Conservation (phyloP, 2,113 vertebrate species). For the Paramormyrops kingsleyae region DNA sequence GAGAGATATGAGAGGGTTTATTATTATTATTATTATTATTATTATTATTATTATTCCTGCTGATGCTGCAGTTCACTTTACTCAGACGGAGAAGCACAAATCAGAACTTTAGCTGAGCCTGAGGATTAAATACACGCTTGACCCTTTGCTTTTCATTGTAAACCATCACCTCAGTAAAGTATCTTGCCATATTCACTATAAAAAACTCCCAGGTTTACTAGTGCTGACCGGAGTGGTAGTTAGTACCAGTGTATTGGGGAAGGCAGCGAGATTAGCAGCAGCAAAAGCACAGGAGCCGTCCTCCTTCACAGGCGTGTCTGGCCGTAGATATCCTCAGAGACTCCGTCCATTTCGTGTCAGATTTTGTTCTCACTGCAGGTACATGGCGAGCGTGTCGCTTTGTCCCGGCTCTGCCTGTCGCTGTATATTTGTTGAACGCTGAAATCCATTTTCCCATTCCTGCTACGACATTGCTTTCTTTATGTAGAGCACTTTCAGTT, state of each 20-base stretch:
- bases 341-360: not conserved
- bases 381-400: not conserved
- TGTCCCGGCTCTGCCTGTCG: not conserved
- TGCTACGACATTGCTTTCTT: not conserved
- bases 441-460: conserved; percentile 2
- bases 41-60: not conserved
- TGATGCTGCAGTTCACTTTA: not conserved
- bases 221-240: not conserved
- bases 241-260: not conserved
- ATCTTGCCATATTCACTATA: not conserved
- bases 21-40: too few species aligned
- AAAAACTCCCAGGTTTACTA: not conserved
- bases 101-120: not conserved
- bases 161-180: not conserved
- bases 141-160: not conserved
- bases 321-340: not conserved
- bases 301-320: not conserved
- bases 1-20: too few species aligned
- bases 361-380: not conserved
- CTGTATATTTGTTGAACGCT: not conserved
- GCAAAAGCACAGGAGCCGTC: not conserved
- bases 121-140: not conserved
- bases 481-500: conserved; percentile 15
- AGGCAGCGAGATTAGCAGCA: not conserved
- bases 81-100: not conserved